Evolutionary conservation across 1,140 invertebrate genomes (phyloP).

Genomic region (Saccostrea glomerata): DNA sequence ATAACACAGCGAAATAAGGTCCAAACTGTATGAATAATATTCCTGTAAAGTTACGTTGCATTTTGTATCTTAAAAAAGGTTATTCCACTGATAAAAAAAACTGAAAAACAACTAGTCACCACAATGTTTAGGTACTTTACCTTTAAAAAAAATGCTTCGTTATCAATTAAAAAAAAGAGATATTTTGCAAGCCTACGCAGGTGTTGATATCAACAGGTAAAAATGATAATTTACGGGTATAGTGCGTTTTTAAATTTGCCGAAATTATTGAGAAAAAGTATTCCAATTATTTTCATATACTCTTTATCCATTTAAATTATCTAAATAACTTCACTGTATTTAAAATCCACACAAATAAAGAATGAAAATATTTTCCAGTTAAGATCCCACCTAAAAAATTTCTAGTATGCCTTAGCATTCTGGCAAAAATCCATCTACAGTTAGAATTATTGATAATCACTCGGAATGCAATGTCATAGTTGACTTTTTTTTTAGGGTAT

Average conservation of each 20-base stretch:
- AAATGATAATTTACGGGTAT: neutral
- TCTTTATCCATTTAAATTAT: neutral
- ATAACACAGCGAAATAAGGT: neutral
- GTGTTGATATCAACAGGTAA: neutral
- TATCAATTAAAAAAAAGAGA: neutral
- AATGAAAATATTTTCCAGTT: conserved; percentile 25
- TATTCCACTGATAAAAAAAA: neutral
- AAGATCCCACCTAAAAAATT: neutral
- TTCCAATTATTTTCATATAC: neutral
- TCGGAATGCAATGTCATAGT: neutral
- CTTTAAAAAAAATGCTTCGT: neutral
- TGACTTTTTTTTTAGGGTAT: neutral
- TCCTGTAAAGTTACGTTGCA: neutral
- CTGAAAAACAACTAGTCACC: neutral
- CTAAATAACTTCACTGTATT: conserved; percentile 1
- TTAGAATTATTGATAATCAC: too few relatives aligned
- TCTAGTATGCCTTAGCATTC: neutral
- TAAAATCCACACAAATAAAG: neutral
- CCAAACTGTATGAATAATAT: neutral
- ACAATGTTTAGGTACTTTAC: neutral
- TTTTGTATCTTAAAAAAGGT: neutral
- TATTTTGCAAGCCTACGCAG: neutral
- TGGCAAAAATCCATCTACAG: conserved; percentile 1
- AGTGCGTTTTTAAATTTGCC: neutral
- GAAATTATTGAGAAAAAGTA: neutral